A percentile compares a stretch with the other conserved stretches of the same genome.
These are phyloP conservation scores for Squalus acanthias DNA, from an alignment of 2,797 vertebrate species.

Conservation along the genomic window DNA sequence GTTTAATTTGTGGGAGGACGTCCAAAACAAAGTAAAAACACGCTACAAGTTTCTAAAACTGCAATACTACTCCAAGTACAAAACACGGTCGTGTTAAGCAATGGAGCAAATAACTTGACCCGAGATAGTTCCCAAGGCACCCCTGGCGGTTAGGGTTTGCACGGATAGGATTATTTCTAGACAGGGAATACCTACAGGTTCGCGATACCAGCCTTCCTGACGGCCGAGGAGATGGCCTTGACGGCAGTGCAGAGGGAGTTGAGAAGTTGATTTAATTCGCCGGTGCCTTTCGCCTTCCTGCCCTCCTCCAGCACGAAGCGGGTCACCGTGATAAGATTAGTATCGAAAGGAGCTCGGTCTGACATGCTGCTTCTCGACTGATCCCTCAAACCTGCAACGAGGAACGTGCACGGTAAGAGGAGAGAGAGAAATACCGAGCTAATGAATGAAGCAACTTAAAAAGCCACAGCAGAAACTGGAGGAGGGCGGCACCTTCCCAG, in stretches of 20 bases:
- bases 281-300: constrained; percentile 72
- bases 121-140: background rate
- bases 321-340: constrained; percentile 84
- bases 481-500: background rate
- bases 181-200: constrained; percentile 61
- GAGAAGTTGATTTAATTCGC: constrained; percentile 85
- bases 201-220: constrained; percentile 68
- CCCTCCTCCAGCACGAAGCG: constrained; percentile 86
- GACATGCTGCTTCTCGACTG: constrained; percentile 60
- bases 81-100: background rate
- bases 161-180: background rate
- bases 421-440: background rate
- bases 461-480: background rate
- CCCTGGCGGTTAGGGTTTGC: background rate
- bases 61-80: background rate
- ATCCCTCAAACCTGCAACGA: background rate
- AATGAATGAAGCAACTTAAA: background rate
- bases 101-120: background rate
- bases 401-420: background rate
- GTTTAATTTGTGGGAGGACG: background rate
- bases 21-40: background rate
- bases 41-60: background rate
- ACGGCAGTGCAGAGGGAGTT: constrained; percentile 81
- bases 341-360: constrained; percentile 76
- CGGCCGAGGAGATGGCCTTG: constrained; percentile 69